Percentiles rank a stretch among this genome's conserved stretches.
phyloP scores from a whole-genome alignment of 2,888 invertebrate genomes.

The Augochlorella aurata region DNA sequence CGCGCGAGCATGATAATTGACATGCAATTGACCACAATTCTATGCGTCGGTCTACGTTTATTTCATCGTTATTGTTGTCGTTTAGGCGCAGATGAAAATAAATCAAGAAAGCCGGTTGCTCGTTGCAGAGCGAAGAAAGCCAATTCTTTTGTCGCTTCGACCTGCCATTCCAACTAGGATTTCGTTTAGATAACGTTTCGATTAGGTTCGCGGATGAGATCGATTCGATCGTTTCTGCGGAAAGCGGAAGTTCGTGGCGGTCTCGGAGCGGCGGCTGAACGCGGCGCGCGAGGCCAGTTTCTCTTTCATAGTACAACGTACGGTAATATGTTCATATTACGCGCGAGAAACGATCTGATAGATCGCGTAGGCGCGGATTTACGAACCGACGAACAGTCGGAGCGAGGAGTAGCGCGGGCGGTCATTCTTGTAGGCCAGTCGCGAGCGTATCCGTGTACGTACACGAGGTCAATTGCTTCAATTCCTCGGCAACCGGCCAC shows the following conservation, averaged over 20 bases:
- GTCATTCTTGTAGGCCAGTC: conserved; percentile 36
- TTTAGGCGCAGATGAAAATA: background rate
- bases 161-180: background rate
- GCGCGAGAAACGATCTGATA: conserved; percentile 8
- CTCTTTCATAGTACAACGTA: background rate
- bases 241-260: background rate
- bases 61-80: conserved; percentile 12
- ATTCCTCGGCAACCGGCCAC: conserved; percentile 57
- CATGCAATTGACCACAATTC: conserved; percentile 48
- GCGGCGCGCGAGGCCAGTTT: background rate
- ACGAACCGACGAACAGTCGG: conserved; percentile 38
- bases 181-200: background rate
- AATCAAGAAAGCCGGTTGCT: background rate
- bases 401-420: conserved; percentile 38
- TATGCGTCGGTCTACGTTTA: conserved; percentile 14
- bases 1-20: conserved; percentile 29
- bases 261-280: too few relatives aligned
- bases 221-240: background rate
- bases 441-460: conserved; percentile 43
- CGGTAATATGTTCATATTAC: conserved; percentile 23
- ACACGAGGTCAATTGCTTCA: conserved; percentile 68
- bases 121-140: background rate
- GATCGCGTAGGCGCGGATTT: conserved; percentile 53
- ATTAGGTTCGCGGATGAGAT: too few relatives aligned
- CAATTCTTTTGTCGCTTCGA: background rate